Evolutionary conservation across 2,797 vertebrate species (phyloP), one percentile per base, ranked within the genome.

Genomic region (Chromis chromis): DNA sequence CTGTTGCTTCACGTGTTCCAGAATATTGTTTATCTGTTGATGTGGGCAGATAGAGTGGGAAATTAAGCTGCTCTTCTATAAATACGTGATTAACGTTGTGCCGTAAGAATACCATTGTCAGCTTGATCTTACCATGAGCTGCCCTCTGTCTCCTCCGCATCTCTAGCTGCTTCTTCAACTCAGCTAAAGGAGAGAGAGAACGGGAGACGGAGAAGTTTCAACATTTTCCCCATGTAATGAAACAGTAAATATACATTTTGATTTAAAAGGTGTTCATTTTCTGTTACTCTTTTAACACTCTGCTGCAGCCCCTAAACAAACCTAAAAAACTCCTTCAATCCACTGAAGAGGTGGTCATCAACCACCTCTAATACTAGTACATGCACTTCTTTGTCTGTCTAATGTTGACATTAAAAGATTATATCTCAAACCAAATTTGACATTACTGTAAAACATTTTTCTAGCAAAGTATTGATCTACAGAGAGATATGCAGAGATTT

Each of bases 111-210:
- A 67, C 17, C 1, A 22, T 19, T 24, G 25, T 71, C 12, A 59
- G 49, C 16, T 59, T 39, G 60, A 28, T 86, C 94, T 88, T 85
- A 98, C 97, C 95, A 58, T 90, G 82, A 84, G 93, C 96, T 25
- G 94, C 96, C 42, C 88, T 94, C 89, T 96, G 96, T 84, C 95
- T 89, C 42, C 94, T 94, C 49, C 93, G 91, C 84, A 92, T 90
- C 24, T 91, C 95, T 76, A 98, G 86, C 33, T 95, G 91, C 73
- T 91, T 95, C 94, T 97, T 98, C 86, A 97, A 82, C 70, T 89
- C 90, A 81, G 95, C 97, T 98, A 92, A 63, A 52, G 84, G 13
- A 62, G 53, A 31, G 19, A 4, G 39, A 57, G 13, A 46, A 16
- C 88, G 53, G 53, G 27, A 64, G 22, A 63, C 3, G 19, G 3